These are phyloP conservation scores for Alexandromys fortis DNA, from an alignment of 2,113 vertebrate species.

Conservation along the genomic window DNA sequence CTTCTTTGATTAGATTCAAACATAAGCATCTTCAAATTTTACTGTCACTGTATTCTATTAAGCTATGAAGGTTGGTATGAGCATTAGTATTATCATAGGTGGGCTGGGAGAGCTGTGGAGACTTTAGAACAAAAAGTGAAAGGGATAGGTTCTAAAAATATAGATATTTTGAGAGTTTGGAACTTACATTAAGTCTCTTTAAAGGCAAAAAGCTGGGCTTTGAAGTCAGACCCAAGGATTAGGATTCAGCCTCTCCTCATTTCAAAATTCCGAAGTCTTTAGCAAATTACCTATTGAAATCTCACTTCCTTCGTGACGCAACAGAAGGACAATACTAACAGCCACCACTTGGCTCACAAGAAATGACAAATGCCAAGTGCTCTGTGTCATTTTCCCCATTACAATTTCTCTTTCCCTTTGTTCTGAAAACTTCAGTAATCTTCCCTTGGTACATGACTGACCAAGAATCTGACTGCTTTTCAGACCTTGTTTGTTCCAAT, in stretches of 20 bases:
- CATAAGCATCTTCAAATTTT: neutral
- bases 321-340: neutral
- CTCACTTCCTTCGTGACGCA: slow-evolving; percentile 5
- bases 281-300: slow-evolving; percentile 12
- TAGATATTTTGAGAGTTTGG: neutral
- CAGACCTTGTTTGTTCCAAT: neutral
- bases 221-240: neutral
- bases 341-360: neutral
- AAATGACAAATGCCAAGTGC: neutral
- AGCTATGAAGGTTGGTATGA: neutral
- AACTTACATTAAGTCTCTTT: neutral
- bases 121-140: neutral
- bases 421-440: neutral
- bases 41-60: neutral
- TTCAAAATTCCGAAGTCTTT: slow-evolving; percentile 21
- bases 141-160: neutral
- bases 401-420: slow-evolving; percentile 3
- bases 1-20: slow-evolving; percentile 7
- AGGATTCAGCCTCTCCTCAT: neutral
- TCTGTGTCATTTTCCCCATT: neutral
- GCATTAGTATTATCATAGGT: neutral
- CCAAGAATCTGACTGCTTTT: neutral
- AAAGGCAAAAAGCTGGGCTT: neutral
- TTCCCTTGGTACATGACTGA: neutral
- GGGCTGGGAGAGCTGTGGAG: neutral